phyloP scores from a whole-genome alignment of 2,113 vertebrate species.

The Oryzias javanicus region DNA sequence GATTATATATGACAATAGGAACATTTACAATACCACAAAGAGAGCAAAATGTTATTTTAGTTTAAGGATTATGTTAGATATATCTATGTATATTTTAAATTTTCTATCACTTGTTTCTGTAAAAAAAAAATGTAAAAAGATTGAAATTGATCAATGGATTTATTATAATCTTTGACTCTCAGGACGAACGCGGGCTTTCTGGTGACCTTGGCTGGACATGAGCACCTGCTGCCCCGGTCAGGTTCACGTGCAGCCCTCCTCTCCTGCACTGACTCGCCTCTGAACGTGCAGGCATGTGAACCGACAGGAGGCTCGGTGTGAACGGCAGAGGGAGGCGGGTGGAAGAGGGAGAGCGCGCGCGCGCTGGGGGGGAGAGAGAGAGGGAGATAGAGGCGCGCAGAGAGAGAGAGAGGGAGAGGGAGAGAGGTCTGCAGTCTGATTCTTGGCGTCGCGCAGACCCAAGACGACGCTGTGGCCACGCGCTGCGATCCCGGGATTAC shows the following conservation, averaged over 20 bases:
- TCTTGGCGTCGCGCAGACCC: slow-evolving; percentile 67
- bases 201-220: background rate
- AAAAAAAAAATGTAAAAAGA: too few relatives aligned
- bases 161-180: background rate
- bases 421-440: slow-evolving; percentile 74
- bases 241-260: background rate
- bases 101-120: too few relatives aligned
- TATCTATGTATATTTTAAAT: too few relatives aligned
- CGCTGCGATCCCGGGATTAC: slow-evolving; percentile 57
- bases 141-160: too few relatives aligned
- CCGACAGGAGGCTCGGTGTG: slow-evolving; percentile 17
- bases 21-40: too few relatives aligned
- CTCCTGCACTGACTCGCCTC: background rate
- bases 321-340: slow-evolving; percentile 25
- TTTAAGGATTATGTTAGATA: too few relatives aligned
- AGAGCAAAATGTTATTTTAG: too few relatives aligned
- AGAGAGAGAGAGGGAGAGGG: slow-evolving; percentile 20
- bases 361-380: slow-evolving; percentile 26
- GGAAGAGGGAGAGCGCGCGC: slow-evolving; percentile 26
- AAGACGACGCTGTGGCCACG: slow-evolving; percentile 63
- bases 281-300: slow-evolving; percentile 13
- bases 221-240: background rate
- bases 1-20: too few relatives aligned
- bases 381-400: slow-evolving; percentile 32
- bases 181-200: background rate